Evolutionary conservation across 2,797 vertebrate genomes (phyloP), one percentile per base, ranked within the genome.

Genomic region (Bradypodion ventrale): DNA sequence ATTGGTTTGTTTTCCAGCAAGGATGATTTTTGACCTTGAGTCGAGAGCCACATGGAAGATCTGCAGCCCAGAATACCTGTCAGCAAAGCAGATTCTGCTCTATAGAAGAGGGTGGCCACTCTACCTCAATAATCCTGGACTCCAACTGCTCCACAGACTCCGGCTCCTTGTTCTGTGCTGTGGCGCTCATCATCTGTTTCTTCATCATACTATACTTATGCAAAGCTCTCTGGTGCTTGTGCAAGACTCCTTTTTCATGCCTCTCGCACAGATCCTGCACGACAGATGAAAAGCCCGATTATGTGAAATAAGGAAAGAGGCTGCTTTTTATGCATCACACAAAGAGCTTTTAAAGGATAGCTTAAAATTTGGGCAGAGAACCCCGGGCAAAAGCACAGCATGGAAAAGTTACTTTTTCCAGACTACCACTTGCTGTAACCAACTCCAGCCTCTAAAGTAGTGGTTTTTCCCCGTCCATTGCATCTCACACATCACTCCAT

Each of bases 131-230:
- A 6, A 99, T 99, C 23, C 98, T 97, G 0, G 98, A 99, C 89
- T 99, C 98, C 88, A 99, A 95, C 89, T 98, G 98, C 92, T 99
- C 98, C 92, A 98, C 97, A 0, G 97, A 96, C 19, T 96, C 96
- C 0, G 97, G 97, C 90, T 99, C 98, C 65, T 97, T 98, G 87
- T 96, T 96, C 93, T 99, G 98, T 60, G 96, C 97, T 0, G 97
- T 94, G 27, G 98, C 96, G 9, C 96, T 98, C 97, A 98, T 96
- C 97, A 97, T 97, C 96, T 99, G 98, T 96, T 95, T 96, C 97
- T 97, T 99, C 98, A 99, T 98, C 94, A 98, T 86, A 32, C 97
- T 95, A 90, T 99, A 98, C 92, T 98, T 99, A 94, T 99, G 98
- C 94, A 99, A 93, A 0, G 98, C 98, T 52, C 97, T 95, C 96